A percentile compares a stretch with the other conserved stretches of the same genome.
Conservation (phyloP, 2,797 vertebrate species). For the Ctenochaetus hawaiiensis region DNA sequence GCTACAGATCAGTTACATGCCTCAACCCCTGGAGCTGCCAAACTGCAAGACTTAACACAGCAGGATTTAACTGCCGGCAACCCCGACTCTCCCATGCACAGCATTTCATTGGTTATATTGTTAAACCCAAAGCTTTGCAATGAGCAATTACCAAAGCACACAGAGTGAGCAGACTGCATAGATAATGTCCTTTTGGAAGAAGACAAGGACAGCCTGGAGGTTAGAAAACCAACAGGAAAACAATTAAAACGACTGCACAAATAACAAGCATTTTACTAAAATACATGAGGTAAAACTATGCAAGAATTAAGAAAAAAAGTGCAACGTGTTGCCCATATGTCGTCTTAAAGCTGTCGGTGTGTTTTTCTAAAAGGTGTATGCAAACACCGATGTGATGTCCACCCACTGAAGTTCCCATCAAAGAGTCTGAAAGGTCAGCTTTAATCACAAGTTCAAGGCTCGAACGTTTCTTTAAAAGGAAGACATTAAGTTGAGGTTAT, state of each 20-base stretch:
- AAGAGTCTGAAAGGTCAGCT: conserved; percentile 23
- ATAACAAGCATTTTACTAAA: conserved; percentile 1
- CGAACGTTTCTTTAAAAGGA: neutral
- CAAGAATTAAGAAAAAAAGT: neutral
- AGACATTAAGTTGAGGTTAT: conserved; percentile 18
- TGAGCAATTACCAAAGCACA: conserved; percentile 50
- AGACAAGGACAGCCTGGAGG: conserved; percentile 40
- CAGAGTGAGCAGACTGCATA: conserved; percentile 7
- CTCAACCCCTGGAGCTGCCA: conserved; percentile 40
- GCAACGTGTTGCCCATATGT: neutral
- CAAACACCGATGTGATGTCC: neutral
- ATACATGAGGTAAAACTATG: neutral
- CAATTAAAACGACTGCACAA: conserved; percentile 18
- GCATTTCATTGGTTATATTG: conserved; percentile 36
- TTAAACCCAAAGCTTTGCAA: conserved; percentile 35
- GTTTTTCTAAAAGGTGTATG: neutral
- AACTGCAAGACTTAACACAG: conserved; percentile 50
- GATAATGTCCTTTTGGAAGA: conserved; percentile 45
- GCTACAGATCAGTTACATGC: conserved; percentile 38
- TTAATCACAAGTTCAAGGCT: conserved; percentile 16
- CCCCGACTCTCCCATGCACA: conserved; percentile 26
- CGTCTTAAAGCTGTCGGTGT: neutral
- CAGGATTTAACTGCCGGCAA: conserved; percentile 47
- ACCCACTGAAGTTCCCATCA: conserved; percentile 3
- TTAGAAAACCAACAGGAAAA: conserved; percentile 18